These are phyloP conservation scores for Drosophila prostipennis DNA, from an alignment of 2,888 invertebrate species.

Conservation along the genomic window DNA sequence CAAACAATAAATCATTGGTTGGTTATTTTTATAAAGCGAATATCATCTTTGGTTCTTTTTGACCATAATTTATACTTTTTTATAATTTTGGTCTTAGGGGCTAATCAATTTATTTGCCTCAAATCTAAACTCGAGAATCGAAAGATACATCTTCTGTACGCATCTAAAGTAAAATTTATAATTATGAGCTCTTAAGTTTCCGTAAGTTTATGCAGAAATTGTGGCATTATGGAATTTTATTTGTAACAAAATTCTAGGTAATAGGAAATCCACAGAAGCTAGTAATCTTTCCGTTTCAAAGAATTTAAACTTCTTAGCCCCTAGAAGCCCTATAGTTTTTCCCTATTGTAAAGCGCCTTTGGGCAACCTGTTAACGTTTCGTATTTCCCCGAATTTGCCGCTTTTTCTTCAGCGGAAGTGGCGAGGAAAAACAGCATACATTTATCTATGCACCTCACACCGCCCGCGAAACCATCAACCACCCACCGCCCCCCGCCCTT, in stretches of 20 bases:
- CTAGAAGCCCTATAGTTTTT: background rate
- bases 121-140: too few relatives aligned
- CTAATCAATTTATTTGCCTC: too few relatives aligned
- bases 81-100: too few relatives aligned
- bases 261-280: background rate
- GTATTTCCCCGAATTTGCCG: conserved; percentile 1
- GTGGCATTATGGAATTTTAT: background rate
- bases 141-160: too few relatives aligned
- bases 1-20: background rate
- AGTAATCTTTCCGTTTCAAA: background rate
- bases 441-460: conserved; percentile 23
- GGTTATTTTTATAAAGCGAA: background rate
- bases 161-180: too few relatives aligned
- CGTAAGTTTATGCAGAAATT: background rate
- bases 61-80: background rate
- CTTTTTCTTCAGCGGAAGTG: conserved; percentile 11
- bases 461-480: background rate
- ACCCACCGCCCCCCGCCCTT: background rate
- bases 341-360: background rate
- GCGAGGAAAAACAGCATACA: conserved; percentile 23
- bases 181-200: background rate
- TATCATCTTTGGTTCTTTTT: too few relatives aligned
- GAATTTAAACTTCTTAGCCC: background rate
- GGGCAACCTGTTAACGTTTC: conserved; percentile 17
- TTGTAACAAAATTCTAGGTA: background rate